Evolutionary conservation across 2,797 vertebrate species (phyloP), one percentile per base, ranked within the genome.

Genomic region (Apogon talboti): DNA sequence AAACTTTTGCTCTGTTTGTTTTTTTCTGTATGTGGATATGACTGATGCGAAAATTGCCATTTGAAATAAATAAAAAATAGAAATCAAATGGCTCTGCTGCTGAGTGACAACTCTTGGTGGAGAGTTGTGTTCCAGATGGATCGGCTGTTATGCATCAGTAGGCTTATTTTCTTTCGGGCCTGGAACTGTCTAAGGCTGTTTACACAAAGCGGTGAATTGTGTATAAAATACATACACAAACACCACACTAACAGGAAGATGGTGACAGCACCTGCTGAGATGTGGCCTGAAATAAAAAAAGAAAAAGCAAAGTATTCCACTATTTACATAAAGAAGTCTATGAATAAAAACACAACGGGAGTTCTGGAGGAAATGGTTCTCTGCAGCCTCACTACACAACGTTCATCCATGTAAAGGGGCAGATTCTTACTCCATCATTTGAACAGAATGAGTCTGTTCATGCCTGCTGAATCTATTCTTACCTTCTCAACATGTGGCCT

Each of bases 261-360:
- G 52, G 63, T 79, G 81, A 75, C 66, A 12, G 79, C 78, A 85
- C 84, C 76, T 76, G 72, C 84, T 72, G 73, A 66, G 80, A 58
- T n/a, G 50, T 18, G 47, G 69, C 45, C 37, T 5, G 11, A 16
- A 45, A 15, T 13, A 18, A 40, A 14, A 24, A 46, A 21, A 18
- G 13, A 16, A 33, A 19, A 4, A 2, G 7, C 18, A 19, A 56
- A 45, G 1, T 6, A 19, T 54, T 52, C 1, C 0, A 18, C 38
- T 58, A 18, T 78, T 81, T 74, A 75, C 44, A 38, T 3, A 1
- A 44, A 60, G 21, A 12, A n/a, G 28, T 19, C 18, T 19, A 2
- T 0, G 5, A 30, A 28, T 70, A 53, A 74, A 69, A 69, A 74
- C 65, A 72, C 52, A 51, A 47, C 6, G 9, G 40, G 45, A 43